phyloP scores from a whole-genome alignment of 2,113 vertebrate species.

The Antidorcas marsupialis region DNA sequence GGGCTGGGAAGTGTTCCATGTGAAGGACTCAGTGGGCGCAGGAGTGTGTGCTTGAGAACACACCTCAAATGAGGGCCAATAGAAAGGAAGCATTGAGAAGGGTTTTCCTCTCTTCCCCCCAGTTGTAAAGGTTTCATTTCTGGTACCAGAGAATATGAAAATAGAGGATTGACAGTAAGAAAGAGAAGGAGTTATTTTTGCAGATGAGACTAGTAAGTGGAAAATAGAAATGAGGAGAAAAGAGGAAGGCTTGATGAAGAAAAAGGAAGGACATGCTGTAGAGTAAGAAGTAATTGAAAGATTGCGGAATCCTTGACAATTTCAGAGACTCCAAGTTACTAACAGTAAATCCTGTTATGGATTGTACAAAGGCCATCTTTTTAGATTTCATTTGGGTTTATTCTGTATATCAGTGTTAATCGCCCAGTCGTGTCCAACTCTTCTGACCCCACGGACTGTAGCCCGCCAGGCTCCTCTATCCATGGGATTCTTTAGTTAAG shows the following conservation, averaged over 20 bases:
- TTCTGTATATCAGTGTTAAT: not conserved
- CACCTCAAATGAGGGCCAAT: not conserved
- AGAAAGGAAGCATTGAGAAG: not conserved
- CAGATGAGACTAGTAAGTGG: not conserved
- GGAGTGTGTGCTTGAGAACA: not conserved
- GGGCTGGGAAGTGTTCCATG: not conserved
- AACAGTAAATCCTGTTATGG: not conserved
- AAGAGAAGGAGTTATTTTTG: not conserved
- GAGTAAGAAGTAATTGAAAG: not conserved
- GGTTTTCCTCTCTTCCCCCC: not conserved
- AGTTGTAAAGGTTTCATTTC: not conserved
- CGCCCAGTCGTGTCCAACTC: not conserved
- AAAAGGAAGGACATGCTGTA: not conserved
- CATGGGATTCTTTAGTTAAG: no score
- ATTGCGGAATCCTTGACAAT: not conserved
- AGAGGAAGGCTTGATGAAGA: not conserved
- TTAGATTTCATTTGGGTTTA: not conserved
- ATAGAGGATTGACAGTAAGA: not conserved
- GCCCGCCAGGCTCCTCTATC: not conserved
- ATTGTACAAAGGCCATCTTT: not conserved
- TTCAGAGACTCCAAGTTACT: not conserved
- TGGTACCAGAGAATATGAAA: not conserved
- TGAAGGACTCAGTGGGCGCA: not conserved
- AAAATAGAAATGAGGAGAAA: not conserved
- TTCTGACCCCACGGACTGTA: not conserved